Evolutionary conservation across 1,140 invertebrate genomes (phyloP), one percentile per base, ranked within the genome.

Genomic region (Amyelois transitella): DNA sequence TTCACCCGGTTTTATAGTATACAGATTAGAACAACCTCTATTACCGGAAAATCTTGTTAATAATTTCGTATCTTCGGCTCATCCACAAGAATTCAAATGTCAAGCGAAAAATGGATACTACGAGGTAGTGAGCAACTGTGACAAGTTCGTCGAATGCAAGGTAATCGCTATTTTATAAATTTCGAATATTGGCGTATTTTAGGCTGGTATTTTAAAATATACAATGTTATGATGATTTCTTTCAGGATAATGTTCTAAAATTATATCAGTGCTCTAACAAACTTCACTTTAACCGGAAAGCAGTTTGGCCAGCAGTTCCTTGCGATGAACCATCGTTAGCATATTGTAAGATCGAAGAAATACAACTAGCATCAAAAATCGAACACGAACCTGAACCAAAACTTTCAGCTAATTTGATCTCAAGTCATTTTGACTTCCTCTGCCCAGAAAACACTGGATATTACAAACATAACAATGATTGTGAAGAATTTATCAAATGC

Each of bases 101-200:
- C 19, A 44, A 51, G 7, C 60, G 14, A 25, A 44, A 47, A 53
- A 77, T 49, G 66, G 61, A 2, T 78, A 69, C 52, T 74, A 67
- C n/a, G 24, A 56, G 38, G 45, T 80, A n/a, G 18, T 24, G 6
- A 66, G 60, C 19, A 55, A 75, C 48, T 80, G 77, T 38, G 77
- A 80, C 32, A 50, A 54, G 1, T 82, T 66, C 48, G 60, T 78
- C 20, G 66, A 75, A 70, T 82, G 79, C 65, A 67, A 64, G 60
- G 79, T 82, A 75, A 68, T 10, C n/a, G n/a, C 4, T 43, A 12
- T 4, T 6, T 43, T 6, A 6, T n/a, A 43, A 43, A 43, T 12
- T 24, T 43, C 4, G n/a, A 43, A 43, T 6, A n/a, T 43, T n/a
- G 4, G 4, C n/a, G 4, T 4, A 12, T 6, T 43, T 3, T 17